phyloP scores from a whole-genome alignment of 1,140 invertebrate genomes.

The Megalopta genalis region DNA sequence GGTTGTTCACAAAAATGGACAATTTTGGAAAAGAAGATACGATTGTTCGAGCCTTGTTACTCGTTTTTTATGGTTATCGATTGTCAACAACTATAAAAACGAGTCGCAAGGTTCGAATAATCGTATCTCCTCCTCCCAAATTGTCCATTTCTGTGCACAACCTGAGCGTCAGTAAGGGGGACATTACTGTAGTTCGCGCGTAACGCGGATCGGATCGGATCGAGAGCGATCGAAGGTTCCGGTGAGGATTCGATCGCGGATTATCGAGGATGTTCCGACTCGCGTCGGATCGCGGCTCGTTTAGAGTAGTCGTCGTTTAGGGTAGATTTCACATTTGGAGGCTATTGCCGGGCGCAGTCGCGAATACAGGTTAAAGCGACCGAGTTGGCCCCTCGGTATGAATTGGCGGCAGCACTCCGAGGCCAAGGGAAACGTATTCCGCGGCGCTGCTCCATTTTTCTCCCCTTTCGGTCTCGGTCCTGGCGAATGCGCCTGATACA shows the following conservation, averaged over 20 bases:
- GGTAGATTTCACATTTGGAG: constrained; percentile 60
- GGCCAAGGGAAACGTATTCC: constrained; percentile 40
- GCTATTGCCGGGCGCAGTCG: constrained; percentile 42
- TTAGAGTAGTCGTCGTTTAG: constrained; percentile 33
- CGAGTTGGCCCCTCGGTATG: constrained; percentile 56
- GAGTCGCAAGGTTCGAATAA: too few species aligned
- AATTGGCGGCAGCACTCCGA: constrained; percentile 57
- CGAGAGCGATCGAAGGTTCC: background rate
- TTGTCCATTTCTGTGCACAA: too few species aligned
- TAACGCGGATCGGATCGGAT: too few species aligned
- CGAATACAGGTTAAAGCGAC: constrained; percentile 59
- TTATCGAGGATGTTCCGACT: constrained; percentile 51
- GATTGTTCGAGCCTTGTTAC: too few species aligned
- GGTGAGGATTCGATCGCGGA: background rate
- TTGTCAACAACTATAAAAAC: too few species aligned
- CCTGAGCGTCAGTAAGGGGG: too few species aligned
- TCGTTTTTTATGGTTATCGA: too few species aligned
- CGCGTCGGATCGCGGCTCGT: constrained; percentile 26
- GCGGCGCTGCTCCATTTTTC: constrained; percentile 57
- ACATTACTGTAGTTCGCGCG: too few species aligned
- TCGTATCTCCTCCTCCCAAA: too few species aligned
- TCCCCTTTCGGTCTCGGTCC: constrained; percentile 25
- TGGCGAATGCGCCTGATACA: constrained; percentile 31
- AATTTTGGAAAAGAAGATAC: too few species aligned
- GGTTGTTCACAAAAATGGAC: too few species aligned